These are phyloP conservation scores for Hydrochoerus hydrochaeris DNA, from an alignment of 2,113 vertebrate species.

Conservation along the genomic window DNA sequence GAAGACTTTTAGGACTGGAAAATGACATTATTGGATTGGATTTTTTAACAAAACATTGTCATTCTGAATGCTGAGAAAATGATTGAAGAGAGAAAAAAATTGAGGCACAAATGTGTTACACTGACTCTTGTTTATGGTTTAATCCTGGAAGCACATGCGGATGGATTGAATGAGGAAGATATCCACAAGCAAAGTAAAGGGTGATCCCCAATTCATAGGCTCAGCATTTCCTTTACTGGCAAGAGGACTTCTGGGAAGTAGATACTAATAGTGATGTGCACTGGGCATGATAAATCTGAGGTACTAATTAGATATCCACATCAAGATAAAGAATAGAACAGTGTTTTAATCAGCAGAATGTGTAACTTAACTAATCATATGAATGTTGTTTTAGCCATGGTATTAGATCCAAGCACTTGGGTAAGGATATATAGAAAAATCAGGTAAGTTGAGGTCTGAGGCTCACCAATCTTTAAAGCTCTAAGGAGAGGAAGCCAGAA, in stretches of 20 bases:
- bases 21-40: not conserved
- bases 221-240: not conserved
- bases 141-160: not conserved
- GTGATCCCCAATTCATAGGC: not conserved
- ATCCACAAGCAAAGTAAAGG: not conserved
- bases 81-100: not conserved
- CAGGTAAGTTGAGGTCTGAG: not conserved
- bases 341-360: not conserved
- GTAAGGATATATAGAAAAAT: not conserved
- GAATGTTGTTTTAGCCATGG: not conserved
- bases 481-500: not conserved
- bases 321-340: not conserved
- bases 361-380: not conserved
- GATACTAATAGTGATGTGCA: not conserved
- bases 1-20: not conserved
- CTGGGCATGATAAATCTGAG: not conserved
- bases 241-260: not conserved
- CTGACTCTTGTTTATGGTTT: not conserved
- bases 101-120: not conserved
- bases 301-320: not conserved
- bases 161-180: not conserved
- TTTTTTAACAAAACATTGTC: not conserved
- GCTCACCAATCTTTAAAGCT: not conserved
- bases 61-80: constrained; percentile 3
- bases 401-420: not conserved